Evolutionary conservation across 2,888 invertebrate genomes (phyloP), one percentile per base, ranked within the genome.

Genomic region (Minunthozetes semirufus): DNA sequence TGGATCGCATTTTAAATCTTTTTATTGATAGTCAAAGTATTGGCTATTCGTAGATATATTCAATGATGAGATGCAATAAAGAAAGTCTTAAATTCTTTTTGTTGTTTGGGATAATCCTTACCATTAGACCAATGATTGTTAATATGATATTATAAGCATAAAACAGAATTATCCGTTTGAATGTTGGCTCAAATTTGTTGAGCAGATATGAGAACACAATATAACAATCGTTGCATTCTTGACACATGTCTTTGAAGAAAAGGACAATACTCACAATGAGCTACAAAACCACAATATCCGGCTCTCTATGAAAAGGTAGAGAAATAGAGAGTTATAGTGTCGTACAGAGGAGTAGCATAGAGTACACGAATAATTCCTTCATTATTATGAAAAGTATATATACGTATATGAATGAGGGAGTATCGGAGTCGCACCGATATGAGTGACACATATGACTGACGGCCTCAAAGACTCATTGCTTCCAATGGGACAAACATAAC

Each of bases 241-340:
- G 38, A 66, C 66, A 66, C 66, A 66, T 66, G 66, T 66, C 66
- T 66, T 66, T 63, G 5, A 63, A 17, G 25, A 33, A 63, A 63
- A 53, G 42, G 42, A 42, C 42, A 42, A 42, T 42, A 42, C 13
- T 33, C 6, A 63, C 63, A 63, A 63, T 29, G 33, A 29, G 63
- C n/a, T 42, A 66, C 66, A 66, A 66, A 66, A 66, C 66, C 66
- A 66, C 66, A 66, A 66, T 66, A 66, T 66, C 66, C 66, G 66
- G 66, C 66, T 38, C 63, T 33, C 15, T 33, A 11, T 66, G 13
- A 38, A 38, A 59, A 27, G 42, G 42, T 42, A 42, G 8, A 42
- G 11, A 42, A 42, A 42, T 42, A 42, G 42, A 42, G 42, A 42
- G 42, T 42, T 42, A 42, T 42, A 11, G 42, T 42, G 42, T 42